A percentile compares a stretch with the other conserved stretches of the same genome.
Conservation (phyloP, 2,113 vertebrate species). For the Macheiramphus alcinus region DNA sequence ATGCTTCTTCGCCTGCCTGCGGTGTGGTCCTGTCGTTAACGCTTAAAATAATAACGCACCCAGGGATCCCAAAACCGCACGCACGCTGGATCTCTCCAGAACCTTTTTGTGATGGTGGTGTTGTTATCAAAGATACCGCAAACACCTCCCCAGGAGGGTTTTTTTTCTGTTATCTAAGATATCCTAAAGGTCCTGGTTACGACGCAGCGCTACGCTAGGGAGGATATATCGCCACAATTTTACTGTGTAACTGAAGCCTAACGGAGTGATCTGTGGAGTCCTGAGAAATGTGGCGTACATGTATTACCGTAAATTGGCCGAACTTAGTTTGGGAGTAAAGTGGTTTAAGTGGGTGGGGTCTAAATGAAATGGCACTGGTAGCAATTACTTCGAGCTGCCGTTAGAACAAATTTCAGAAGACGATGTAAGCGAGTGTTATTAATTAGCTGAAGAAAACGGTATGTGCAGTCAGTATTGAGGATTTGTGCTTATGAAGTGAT, state of each 20-base stretch:
- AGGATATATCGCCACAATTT: not conserved
- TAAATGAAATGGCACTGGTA: not conserved
- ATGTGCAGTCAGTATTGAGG: not conserved
- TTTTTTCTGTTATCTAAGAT: not conserved
- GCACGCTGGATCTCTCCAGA: not conserved
- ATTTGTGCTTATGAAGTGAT: not conserved
- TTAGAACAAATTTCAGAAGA: not conserved
- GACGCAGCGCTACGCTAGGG: rapidly evolving
- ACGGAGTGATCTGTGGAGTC: not conserved
- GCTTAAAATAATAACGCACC: not conserved
- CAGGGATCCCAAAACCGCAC: not conserved
- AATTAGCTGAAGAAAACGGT: not conserved
- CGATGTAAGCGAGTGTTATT: not conserved
- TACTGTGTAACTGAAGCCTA: not conserved
- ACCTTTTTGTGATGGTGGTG: not conserved
- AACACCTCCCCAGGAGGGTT: not conserved
- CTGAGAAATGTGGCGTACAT: not conserved
- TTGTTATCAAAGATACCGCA: not conserved
- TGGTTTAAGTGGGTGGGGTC: not conserved
- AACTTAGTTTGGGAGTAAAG: constrained; percentile 18
- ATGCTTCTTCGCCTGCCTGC: not conserved
- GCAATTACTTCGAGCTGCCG: not conserved
- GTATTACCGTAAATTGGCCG: not conserved
- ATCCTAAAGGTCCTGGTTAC: not conserved
- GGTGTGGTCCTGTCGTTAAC: not conserved